Evolutionary conservation across 2,888 invertebrate genomes (phyloP).

Genomic region (Meandrusa payeni): DNA sequence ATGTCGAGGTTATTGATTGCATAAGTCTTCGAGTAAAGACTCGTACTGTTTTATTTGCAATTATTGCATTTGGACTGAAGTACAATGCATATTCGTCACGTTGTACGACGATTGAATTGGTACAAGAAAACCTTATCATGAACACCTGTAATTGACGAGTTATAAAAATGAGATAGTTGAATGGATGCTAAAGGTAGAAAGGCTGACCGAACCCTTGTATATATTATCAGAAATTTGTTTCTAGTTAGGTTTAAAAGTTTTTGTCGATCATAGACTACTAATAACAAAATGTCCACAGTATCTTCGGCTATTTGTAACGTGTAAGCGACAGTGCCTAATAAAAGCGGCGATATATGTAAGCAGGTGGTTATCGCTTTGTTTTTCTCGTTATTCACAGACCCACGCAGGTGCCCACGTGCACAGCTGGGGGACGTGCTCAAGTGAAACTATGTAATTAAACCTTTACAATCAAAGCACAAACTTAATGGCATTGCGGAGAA

Average conservation of each 20-base stretch:
- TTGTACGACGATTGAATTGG: background rate
- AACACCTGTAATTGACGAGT: no score
- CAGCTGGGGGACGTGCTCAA: background rate
- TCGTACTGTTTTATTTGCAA: conserved; percentile 6
- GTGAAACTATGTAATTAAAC: conserved; percentile 3
- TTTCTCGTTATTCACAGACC: conserved; percentile 11
- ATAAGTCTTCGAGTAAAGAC: no score
- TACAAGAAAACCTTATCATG: no score
- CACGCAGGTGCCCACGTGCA: conserved; percentile 13
- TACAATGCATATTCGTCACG: conserved; percentile 2
- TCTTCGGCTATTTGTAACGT: background rate
- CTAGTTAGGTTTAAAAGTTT: no score
- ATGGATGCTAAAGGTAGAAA: no score
- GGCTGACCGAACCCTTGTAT: no score
- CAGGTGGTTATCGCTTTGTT: conserved; percentile 11
- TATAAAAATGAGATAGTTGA: no score
- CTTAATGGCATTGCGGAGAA: no score
- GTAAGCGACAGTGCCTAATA: conserved; percentile 3
- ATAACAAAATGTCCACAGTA: background rate
- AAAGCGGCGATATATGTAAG: conserved; percentile 5
- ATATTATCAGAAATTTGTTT: no score
- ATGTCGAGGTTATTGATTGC: conserved; percentile 13
- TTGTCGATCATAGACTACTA: no score
- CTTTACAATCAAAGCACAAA: conserved; percentile 3
- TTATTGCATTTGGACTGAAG: background rate